Conservation (phyloP, 1,140 invertebrate genomes). For the Drosophila quadrilineata region DNA sequence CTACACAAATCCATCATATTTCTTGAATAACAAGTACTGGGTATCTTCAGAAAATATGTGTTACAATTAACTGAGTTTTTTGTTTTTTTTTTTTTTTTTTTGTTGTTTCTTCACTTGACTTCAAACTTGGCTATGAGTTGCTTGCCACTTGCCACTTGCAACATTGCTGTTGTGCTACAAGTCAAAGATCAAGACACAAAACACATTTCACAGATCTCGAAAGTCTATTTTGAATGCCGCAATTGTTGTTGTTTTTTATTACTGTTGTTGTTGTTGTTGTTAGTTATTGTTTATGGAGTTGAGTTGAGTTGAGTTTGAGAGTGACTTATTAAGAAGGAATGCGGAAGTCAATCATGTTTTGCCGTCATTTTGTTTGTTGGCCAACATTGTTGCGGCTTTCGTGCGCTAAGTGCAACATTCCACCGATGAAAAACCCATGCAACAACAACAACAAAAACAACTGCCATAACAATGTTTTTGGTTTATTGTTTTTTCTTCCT, state of each 20-base stretch:
- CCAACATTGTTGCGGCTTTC: constrained; percentile 41
- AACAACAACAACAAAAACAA: constrained; percentile 18
- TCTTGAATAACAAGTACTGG: too few relatives aligned
- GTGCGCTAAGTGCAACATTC: constrained; percentile 53
- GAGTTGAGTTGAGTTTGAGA: constrained; percentile 23
- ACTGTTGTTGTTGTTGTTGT: constrained; percentile 18
- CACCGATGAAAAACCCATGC: constrained; percentile 30
- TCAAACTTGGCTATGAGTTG: too few relatives aligned
- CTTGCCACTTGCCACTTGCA: not conserved
- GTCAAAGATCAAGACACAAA: constrained; percentile 9
- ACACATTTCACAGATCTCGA: constrained; percentile 4
- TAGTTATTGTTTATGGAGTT: constrained; percentile 35
- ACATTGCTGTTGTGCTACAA: not conserved
- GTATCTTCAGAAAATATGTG: constrained; percentile 1
- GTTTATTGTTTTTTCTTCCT: not conserved
- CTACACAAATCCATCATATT: too few relatives aligned
- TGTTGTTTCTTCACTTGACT: too few relatives aligned
- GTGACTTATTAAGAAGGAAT: constrained; percentile 62
- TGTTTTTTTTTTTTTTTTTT: not conserved
- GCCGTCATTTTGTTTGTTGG: constrained; percentile 29
- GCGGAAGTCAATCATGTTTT: constrained; percentile 45
- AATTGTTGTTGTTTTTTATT: constrained; percentile 16
- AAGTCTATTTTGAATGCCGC: constrained; percentile 9
- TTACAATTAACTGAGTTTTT: constrained; percentile 1
- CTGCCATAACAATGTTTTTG: too few relatives aligned